Conservation (phyloP, 2,797 vertebrate genomes). For the Sciurus vulgaris region DNA sequence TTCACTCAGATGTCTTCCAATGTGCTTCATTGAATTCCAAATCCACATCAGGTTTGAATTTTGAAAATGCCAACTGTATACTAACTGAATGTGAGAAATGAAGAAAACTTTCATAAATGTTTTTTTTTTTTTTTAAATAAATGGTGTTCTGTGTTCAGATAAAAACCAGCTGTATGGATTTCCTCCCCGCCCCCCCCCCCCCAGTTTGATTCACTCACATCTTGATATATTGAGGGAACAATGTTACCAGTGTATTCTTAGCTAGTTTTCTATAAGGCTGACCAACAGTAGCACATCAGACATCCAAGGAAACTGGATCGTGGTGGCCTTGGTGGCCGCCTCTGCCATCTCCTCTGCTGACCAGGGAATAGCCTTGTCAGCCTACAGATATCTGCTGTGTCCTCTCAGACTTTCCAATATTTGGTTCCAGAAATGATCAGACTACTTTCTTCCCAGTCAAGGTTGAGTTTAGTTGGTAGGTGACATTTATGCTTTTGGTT, state of each 20-base stretch:
- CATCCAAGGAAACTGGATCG: not conserved
- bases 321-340: not conserved
- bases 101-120: conserved; percentile 73
- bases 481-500: not conserved
- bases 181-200: rapidly evolving
- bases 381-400: not conserved
- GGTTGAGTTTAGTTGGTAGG: not conserved
- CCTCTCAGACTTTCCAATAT: not conserved
- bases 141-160: conserved; percentile 56
- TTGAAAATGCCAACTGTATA: conserved; percentile 84
- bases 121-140: conserved; percentile 62
- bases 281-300: not conserved
- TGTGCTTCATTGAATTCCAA: conserved; percentile 80
- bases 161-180: conserved; percentile 60
- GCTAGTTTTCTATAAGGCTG: not conserved
- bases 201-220: conserved; percentile 12
- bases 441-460: not conserved
- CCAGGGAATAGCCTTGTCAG: not conserved
- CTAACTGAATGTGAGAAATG: conserved; percentile 79
- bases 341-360: no score
- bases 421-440: not conserved
- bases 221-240: not conserved
- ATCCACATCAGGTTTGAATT: conserved; percentile 82
- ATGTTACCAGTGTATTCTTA: not conserved
- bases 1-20: conserved; percentile 79